Conservation (phyloP, 2,113 vertebrate genomes). For the Leptobrachium leishanense region DNA sequence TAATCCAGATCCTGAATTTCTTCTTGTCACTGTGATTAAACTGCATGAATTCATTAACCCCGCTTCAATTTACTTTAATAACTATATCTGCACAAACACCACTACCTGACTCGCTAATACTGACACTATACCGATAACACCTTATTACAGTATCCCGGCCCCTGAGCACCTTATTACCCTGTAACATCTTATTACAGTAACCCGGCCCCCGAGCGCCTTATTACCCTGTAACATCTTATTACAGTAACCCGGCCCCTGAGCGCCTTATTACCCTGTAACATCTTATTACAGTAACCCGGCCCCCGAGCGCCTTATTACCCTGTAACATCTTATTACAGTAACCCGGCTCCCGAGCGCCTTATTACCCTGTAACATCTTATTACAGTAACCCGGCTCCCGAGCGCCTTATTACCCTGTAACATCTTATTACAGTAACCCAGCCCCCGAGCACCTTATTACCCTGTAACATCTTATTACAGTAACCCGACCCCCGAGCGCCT, state of each 20-base stretch:
- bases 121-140: no score
- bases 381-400: background rate
- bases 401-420: background rate
- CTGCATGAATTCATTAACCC: background rate
- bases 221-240: slow-evolving; percentile 4
- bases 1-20: background rate
- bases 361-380: background rate
- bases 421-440: background rate
- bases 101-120: no score
- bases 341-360: slow-evolving; percentile 15
- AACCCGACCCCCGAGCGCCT: background rate
- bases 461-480: background rate
- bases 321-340: background rate
- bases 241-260: slow-evolving; percentile 15
- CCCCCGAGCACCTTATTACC: slow-evolving; percentile 6
- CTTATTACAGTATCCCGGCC: background rate
- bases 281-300: slow-evolving; percentile 6
- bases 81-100: no score
- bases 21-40: background rate
- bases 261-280: slow-evolving; percentile 1
- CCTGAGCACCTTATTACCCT: slow-evolving; percentile 12
- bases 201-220: background rate
- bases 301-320: slow-evolving; percentile 6
- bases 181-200: slow-evolving; percentile 24
- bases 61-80: background rate